Percentiles rank a stretch among this genome's conserved stretches.
These are phyloP conservation scores for Embidobia sp. DNA, from an alignment of 2,888 invertebrate genomes.

Conservation along the genomic window DNA sequence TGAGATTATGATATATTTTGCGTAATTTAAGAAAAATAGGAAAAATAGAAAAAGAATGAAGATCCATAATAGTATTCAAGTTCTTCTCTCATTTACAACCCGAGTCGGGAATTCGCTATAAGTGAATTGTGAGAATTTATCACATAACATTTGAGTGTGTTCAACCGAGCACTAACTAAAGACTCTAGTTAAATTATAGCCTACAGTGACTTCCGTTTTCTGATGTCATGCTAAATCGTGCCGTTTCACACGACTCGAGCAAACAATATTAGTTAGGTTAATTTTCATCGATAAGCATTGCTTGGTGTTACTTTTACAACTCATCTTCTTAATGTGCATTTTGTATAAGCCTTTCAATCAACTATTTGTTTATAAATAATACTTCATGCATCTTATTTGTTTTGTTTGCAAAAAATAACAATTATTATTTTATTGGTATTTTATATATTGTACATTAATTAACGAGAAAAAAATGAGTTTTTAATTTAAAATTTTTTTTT, in stretches of 20 bases:
- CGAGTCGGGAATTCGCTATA: conserved; percentile 62
- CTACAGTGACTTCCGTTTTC: conserved; percentile 56
- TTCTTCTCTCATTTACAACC: conserved; percentile 14
- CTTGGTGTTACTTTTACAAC: conserved; percentile 4
- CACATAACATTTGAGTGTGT: conserved; percentile 68
- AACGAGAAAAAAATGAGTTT: too few species aligned
- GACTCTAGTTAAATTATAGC: conserved; percentile 69
- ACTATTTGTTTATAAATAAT: too few species aligned
- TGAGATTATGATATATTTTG: too few species aligned
- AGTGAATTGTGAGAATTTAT: conserved; percentile 76
- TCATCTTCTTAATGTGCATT: conserved; percentile 2
- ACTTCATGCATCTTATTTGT: too few species aligned
- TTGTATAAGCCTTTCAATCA: too few species aligned
- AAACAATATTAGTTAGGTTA: conserved; percentile 13
- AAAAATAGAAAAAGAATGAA: neutral
- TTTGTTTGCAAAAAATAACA: too few species aligned
- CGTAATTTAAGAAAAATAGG: neutral
- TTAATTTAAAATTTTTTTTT: too few species aligned
- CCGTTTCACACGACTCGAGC: conserved; percentile 41
- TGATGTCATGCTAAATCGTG: conserved; percentile 41
- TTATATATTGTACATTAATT: too few species aligned
- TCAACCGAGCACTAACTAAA: conserved; percentile 65
- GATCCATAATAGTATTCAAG: neutral
- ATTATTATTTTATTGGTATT: too few species aligned
- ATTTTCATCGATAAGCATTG: conserved; percentile 3